Base-by-base conservation (phyloP, 2,888 invertebrate species). In the Fabriciana adippe region DNA sequence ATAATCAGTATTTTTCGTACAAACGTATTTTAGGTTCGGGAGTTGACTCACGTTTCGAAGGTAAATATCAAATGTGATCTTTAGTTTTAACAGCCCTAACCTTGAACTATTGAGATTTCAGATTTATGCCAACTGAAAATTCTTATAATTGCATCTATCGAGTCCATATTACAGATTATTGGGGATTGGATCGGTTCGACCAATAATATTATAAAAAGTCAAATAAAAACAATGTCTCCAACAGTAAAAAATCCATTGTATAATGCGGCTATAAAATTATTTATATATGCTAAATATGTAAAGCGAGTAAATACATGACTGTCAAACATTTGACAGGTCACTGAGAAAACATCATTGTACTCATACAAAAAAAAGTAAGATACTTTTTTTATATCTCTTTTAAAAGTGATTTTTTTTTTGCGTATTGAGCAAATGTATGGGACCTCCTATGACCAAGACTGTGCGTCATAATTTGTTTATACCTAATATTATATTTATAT, bases 1-100 rank as follows among this genome's bases (percentile, higher is more conserved):
- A 66, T 68, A 63, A 68, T 68, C 47, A 67, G 61, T 54, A 64
- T 41, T 70, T 65, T 62, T 62, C 56, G 61, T 59, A 57, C 48
- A 54, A 51, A 56, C 21, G 18, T 63, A 59, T 16, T 47, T 65
- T 59, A 56, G 61, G 65, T 65, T 54, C 53, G 50, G 21, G 21
- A 48, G 48, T 57, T 53, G 51, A 55, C 48, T 67, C 57, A 67
- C 55, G 51, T 61, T 62, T 59, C 47, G 54, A 56, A 45, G 35
- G 15, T 47, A 56, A 51, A 64, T 41, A 55, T 66, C 26, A 67
- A 70, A 70, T 69, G 70, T 75, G 73, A 74, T 69, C 66, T 77
- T 74, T 72, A 73, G 73, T 74, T 78, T 80, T 79, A 84, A 65
- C 57, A 57, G 45, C 57, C 81, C 69, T 78, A 81, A 78, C 84